These are phyloP conservation scores for Cranoglanis bouderius DNA, from an alignment of 2,113 vertebrate genomes.

Conservation along the genomic window DNA sequence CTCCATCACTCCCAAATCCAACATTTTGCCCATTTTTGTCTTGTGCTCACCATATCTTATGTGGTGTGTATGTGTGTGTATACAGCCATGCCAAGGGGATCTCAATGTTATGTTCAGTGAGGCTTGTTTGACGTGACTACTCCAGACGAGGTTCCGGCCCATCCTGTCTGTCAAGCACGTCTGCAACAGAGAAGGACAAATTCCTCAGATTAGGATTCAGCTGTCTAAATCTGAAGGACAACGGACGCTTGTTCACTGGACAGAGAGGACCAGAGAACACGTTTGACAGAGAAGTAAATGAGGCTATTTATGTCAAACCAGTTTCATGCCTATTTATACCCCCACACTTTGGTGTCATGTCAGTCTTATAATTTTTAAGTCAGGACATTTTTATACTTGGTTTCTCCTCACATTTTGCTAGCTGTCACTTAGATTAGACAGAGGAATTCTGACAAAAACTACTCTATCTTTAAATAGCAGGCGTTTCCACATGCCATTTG, in stretches of 20 bases:
- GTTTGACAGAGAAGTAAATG: not conserved
- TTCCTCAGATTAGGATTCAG: not conserved
- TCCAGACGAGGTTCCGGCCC: not conserved
- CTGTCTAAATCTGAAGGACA: slow-evolving; percentile 9
- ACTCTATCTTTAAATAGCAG: not conserved
- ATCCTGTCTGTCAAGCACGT: not conserved
- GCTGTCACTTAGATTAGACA: not conserved
- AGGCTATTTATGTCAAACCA: not conserved
- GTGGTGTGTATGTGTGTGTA: not conserved
- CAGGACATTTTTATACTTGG: not conserved
- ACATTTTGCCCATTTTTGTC: not conserved
- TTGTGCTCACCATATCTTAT: not conserved
- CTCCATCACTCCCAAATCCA: not conserved
- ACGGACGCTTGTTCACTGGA: not conserved
- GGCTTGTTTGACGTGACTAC: not conserved
- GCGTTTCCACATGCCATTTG: not conserved
- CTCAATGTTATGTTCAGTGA: not conserved
- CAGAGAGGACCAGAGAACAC: not conserved
- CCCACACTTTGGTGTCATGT: not conserved
- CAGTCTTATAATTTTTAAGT: not conserved
- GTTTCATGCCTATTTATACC: not conserved
- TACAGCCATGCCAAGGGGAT: not conserved
- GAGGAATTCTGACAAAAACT: not conserved
- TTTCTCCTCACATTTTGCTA: not conserved
- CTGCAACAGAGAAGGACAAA: not conserved